These are phyloP conservation scores for Zaprionus ornatus DNA, from an alignment of 1,140 invertebrate genomes.

Conservation along the genomic window DNA sequence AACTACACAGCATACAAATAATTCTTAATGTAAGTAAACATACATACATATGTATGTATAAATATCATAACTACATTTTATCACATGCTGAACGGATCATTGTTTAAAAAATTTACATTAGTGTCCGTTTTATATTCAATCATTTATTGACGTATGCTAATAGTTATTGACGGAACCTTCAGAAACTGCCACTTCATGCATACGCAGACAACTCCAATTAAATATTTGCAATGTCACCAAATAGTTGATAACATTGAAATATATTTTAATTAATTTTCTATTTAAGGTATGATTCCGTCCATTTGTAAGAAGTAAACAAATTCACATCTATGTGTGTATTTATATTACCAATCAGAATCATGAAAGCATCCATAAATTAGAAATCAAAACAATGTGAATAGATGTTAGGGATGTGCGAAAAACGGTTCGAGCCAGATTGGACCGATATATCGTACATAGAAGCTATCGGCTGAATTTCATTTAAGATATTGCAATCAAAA, in stretches of 20 bases:
- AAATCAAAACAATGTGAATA: not conserved
- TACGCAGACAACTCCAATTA: not conserved
- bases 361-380: slow-evolving; percentile 3
- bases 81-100: not conserved
- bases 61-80: not conserved
- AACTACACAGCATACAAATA: not conserved
- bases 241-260: not conserved
- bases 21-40: not conserved
- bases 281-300: not conserved
- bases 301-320: not conserved
- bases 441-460: not conserved
- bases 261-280: not conserved
- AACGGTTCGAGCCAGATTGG: not conserved
- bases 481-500: not conserved
- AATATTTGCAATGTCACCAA: not conserved
- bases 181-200: not conserved
- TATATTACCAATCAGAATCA: not conserved
- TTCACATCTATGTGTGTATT: not conserved
- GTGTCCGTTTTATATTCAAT: not conserved
- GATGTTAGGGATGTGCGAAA: not conserved
- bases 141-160: not conserved
- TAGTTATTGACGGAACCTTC: not conserved
- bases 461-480: not conserved
- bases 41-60: not conserved
- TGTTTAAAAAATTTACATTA: not conserved